phyloP scores from a whole-genome alignment of 2,888 invertebrate species.

The Sesamia inferens region DNA sequence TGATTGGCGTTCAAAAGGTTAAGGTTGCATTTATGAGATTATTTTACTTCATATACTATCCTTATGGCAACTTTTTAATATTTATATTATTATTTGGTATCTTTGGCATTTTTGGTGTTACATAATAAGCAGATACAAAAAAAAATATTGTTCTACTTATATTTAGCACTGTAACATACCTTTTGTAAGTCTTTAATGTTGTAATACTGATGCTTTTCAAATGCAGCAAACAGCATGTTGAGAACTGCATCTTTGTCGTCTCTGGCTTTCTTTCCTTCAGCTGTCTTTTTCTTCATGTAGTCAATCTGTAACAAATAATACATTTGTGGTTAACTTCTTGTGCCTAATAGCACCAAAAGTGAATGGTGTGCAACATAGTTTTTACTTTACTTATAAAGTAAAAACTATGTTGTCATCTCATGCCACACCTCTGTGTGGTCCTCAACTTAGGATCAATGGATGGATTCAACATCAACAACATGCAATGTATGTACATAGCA shows the following conservation, averaged over 20 bases:
- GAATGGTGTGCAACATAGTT: too few species aligned
- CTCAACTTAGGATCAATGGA: neutral
- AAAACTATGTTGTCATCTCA: neutral
- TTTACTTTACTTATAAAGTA: too few species aligned
- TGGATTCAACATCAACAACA: neutral
- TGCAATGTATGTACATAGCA: neutral
- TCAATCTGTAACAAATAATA: conserved; percentile 92
- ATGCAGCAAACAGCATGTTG: conserved; percentile 98
- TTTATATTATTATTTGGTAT: neutral
- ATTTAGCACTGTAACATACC: conserved; percentile 67
- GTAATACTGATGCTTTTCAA: conserved; percentile 99
- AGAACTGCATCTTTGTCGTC: conserved; percentile 98
- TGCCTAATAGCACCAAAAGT: neutral
- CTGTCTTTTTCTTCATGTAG: conserved; percentile 96
- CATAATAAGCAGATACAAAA: neutral
- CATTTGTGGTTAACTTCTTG: neutral
- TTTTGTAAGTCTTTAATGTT: conserved; percentile 97
- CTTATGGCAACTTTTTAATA: neutral
- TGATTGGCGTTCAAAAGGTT: too few species aligned
- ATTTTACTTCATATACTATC: neutral
- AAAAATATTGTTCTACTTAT: neutral
- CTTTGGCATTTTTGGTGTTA: neutral
- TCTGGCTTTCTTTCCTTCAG: conserved; percentile 98
- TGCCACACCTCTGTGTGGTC: neutral
- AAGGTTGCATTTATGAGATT: neutral